phyloP scores from a whole-genome alignment of 2,888 invertebrate species.

The Eurytoma californica region DNA sequence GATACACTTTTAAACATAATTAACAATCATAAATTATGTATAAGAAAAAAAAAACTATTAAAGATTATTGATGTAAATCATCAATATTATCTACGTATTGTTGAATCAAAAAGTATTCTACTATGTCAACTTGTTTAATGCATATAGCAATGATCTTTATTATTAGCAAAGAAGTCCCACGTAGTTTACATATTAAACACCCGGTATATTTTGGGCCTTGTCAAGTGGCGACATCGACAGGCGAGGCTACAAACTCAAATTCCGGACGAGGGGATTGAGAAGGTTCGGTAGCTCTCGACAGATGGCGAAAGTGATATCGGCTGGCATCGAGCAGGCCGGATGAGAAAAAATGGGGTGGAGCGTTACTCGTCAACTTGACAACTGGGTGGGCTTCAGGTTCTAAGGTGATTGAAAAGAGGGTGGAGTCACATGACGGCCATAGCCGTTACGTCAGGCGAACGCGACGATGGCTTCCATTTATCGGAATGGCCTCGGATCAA shows the following conservation, averaged over 20 bases:
- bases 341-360: conserved; percentile 74
- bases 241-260: conserved; percentile 67
- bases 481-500: conserved; percentile 41
- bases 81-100: too few species aligned
- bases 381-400: conserved; percentile 76
- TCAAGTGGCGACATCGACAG: conserved; percentile 71
- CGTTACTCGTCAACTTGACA: conserved; percentile 68
- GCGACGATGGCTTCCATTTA: conserved; percentile 76
- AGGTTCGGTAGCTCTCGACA: conserved; percentile 61
- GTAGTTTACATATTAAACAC: conserved; percentile 52
- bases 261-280: conserved; percentile 64
- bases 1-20: too few species aligned
- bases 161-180: too few species aligned
- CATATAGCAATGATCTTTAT: too few species aligned
- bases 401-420: conserved; percentile 79
- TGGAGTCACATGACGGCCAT: conserved; percentile 77
- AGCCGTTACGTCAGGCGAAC: conserved; percentile 73
- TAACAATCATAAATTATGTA: too few species aligned
- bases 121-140: too few species aligned
- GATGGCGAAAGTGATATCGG: conserved; percentile 73
- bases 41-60: too few species aligned
- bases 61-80: too few species aligned
- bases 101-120: too few species aligned
- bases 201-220: conserved; percentile 60
- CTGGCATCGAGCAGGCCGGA: background rate